Conservation (phyloP, 2,888 invertebrate species). For the Mythimna albipuncta region DNA sequence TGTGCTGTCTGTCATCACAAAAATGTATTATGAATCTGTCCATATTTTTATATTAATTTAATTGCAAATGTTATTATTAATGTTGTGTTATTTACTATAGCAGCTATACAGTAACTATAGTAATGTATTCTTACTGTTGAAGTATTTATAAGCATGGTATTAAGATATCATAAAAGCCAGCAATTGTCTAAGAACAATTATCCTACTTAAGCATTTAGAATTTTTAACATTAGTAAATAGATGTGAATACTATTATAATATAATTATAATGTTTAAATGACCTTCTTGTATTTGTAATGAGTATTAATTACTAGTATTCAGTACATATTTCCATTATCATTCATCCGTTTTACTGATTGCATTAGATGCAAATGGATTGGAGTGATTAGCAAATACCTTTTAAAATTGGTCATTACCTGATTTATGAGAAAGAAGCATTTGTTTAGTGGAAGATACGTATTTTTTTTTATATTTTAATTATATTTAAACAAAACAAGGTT, state of each 20-base stretch:
- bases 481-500: neutral
- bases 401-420: conserved; percentile 4
- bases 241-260: conserved; percentile 23
- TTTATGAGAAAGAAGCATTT: conserved; percentile 22
- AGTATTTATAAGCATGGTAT: conserved; percentile 38
- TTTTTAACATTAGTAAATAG: conserved; percentile 24
- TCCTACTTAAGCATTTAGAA: conserved; percentile 56
- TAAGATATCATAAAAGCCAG: conserved; percentile 20
- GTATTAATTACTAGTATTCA: neutral
- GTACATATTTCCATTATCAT: conserved; percentile 17
- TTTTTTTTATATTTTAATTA: neutral
- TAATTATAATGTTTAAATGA: conserved; percentile 23
- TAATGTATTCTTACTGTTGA: conserved; percentile 17
- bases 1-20: conserved; percentile 23
- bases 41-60: conserved; percentile 42
- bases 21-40: conserved; percentile 55
- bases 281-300: conserved; percentile 33
- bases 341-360: conserved; percentile 9
- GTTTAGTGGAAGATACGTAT: conserved; percentile 24
- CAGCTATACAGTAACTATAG: conserved; percentile 7
- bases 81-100: conserved; percentile 10
- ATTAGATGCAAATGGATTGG: conserved; percentile 29
- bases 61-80: conserved; percentile 15
- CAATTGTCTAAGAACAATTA: conserved; percentile 45
- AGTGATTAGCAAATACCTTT: conserved; percentile 36